Percentiles rank a stretch among this genome's conserved stretches.
phyloP scores from a whole-genome alignment of 2,888 invertebrate species.

The Scaptomyza parva region DNA sequence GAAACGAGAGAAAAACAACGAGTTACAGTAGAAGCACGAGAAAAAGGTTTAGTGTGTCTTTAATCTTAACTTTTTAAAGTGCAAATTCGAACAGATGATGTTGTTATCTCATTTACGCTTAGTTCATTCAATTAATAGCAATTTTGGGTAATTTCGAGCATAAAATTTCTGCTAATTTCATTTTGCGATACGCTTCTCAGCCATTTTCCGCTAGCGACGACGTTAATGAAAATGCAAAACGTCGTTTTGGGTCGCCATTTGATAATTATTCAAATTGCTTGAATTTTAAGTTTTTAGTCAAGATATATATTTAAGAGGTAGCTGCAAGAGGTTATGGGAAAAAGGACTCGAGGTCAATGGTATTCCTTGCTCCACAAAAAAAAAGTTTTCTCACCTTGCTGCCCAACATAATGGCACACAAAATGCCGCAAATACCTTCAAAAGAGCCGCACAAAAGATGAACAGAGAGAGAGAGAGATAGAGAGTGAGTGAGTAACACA shows the following conservation, averaged over 20 bases:
- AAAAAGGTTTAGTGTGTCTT: too few species aligned
- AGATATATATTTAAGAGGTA: slow-evolving; percentile 28
- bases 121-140: neutral
- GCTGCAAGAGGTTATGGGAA: neutral
- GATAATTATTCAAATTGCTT: slow-evolving; percentile 18
- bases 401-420: slow-evolving; percentile 57
- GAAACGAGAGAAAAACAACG: neutral
- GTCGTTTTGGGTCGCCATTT: slow-evolving; percentile 5
- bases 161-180: slow-evolving; percentile 24
- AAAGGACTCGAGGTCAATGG: slow-evolving; percentile 45
- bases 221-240: neutral
- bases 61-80: too few species aligned
- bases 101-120: neutral
- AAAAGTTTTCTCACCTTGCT: slow-evolving; percentile 66
- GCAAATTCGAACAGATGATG: neutral
- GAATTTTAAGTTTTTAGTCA: slow-evolving; percentile 6
- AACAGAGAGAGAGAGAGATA: neutral
- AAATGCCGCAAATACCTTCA: slow-evolving; percentile 70
- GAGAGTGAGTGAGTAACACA: neutral
- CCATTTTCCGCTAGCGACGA: neutral
- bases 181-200: neutral
- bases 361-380: slow-evolving; percentile 32
- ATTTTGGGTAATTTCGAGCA: neutral
- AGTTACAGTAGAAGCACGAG: too few species aligned
- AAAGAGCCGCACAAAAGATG: slow-evolving; percentile 17